Percentiles rank a stretch among this genome's conserved stretches.
These are phyloP conservation scores for Tetragnatha montana DNA, from an alignment of 2,888 invertebrate species.

Conservation along the genomic window DNA sequence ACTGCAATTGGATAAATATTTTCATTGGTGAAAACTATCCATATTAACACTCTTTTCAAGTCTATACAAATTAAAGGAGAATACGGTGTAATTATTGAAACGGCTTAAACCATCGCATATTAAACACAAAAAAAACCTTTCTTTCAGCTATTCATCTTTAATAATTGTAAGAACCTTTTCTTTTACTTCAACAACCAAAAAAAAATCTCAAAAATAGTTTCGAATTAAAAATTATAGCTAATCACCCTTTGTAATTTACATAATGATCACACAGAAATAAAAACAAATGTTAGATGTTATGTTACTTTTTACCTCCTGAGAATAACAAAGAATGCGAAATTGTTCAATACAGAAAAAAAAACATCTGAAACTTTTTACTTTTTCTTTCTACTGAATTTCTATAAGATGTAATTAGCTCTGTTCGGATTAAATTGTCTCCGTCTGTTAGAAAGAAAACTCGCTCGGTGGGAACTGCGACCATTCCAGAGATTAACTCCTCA, in stretches of 20 bases:
- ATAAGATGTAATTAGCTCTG: conserved; percentile 42
- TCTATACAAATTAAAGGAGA: too few relatives aligned
- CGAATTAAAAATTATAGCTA: conserved; percentile 50
- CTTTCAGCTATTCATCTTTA: conserved; percentile 11
- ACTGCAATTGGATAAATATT: too few relatives aligned
- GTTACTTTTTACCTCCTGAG: conserved; percentile 15
- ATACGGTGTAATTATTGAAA: background rate
- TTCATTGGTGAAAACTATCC: too few relatives aligned
- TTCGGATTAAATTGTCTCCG: conserved; percentile 42
- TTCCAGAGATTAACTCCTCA: conserved; percentile 41
- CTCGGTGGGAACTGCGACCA: conserved; percentile 19
- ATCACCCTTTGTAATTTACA: conserved; percentile 51
- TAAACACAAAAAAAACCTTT: background rate
- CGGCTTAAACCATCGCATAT: background rate
- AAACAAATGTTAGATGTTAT: conserved; percentile 37
- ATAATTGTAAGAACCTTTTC: conserved; percentile 3
- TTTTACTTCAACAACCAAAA: background rate
- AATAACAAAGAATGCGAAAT: conserved; percentile 17
- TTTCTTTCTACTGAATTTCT: conserved; percentile 14
- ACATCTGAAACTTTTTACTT: conserved; percentile 12
- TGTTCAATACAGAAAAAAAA: conserved; percentile 24
- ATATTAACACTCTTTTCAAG: too few relatives aligned
- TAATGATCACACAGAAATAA: conserved; percentile 36
- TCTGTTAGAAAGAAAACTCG: conserved; percentile 27
- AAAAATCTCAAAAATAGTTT: conserved; percentile 4